phyloP scores from a whole-genome alignment of 2,888 invertebrate genomes.

The Lamellibrachia satsuma region DNA sequence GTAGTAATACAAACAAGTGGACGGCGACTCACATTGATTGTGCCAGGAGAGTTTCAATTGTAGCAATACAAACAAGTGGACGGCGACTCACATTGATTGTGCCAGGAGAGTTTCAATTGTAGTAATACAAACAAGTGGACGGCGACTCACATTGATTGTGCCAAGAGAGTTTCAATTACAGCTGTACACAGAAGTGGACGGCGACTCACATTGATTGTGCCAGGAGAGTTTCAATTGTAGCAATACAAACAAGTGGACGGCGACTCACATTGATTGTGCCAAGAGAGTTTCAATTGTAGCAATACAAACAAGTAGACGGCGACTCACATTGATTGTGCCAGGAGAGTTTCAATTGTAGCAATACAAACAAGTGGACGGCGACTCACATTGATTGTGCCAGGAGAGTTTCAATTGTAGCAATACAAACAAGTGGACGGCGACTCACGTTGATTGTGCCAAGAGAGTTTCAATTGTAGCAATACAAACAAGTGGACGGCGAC shows the following conservation, averaged over 20 bases:
- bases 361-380: not conserved
- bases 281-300: not conserved
- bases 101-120: not conserved
- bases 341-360: not conserved
- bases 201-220: slow-evolving; percentile 39
- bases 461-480: not conserved
- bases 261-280: slow-evolving; percentile 39
- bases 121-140: not conserved
- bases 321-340: slow-evolving; percentile 39
- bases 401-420: not conserved
- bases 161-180: not conserved
- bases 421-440: not conserved
- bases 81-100: slow-evolving; percentile 39
- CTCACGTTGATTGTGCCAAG: slow-evolving; percentile 39
- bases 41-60: not conserved
- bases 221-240: not conserved
- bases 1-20: not conserved
- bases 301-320: not conserved
- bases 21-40: slow-evolving; percentile 39
- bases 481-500: slow-evolving; percentile 17
- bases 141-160: slow-evolving; percentile 39
- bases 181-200: not conserved
- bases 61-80: not conserved
- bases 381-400: slow-evolving; percentile 39
- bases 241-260: not conserved